Conservation (phyloP, 2,113 vertebrate species). For the Heptranchias perlo region DNA sequence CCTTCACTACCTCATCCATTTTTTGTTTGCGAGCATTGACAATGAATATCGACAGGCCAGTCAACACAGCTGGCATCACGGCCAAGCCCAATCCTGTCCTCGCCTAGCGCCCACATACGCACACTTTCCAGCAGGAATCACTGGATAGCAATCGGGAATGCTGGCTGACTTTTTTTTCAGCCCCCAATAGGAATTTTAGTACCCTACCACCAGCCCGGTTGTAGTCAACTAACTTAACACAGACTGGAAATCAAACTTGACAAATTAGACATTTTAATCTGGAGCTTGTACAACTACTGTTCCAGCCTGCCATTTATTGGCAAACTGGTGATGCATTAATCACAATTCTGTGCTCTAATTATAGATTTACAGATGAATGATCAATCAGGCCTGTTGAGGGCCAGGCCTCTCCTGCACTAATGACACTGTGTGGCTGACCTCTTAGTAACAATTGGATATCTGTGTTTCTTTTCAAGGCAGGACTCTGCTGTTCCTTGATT, state of each 20-base stretch:
- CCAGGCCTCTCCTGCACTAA: not conserved
- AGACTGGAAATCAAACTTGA: not conserved
- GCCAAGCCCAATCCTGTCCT: not conserved
- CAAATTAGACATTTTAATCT: not conserved
- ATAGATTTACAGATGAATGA: not conserved
- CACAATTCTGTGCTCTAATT: not conserved
- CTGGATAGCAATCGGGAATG: not conserved
- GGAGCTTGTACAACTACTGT: not conserved
- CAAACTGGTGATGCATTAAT: not conserved
- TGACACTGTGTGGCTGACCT: not conserved
- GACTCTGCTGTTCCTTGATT: not conserved
- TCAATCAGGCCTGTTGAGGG: not conserved
- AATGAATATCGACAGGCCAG: not conserved
- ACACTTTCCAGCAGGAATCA: too few species aligned
- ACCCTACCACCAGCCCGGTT: not conserved
- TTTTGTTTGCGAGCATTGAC: not conserved
- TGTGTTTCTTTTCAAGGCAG: not conserved
- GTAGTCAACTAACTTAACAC: not conserved
- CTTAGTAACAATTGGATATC: not conserved
- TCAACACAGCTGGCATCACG: not conserved
- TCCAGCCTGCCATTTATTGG: not conserved
- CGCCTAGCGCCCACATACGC: not conserved
- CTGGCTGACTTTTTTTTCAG: not conserved
- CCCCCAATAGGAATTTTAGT: not conserved
- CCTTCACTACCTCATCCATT: not conserved